These are phyloP conservation scores for Orientallactaga sibirica DNA, from an alignment of 2,797 vertebrate species.

Conservation along the genomic window DNA sequence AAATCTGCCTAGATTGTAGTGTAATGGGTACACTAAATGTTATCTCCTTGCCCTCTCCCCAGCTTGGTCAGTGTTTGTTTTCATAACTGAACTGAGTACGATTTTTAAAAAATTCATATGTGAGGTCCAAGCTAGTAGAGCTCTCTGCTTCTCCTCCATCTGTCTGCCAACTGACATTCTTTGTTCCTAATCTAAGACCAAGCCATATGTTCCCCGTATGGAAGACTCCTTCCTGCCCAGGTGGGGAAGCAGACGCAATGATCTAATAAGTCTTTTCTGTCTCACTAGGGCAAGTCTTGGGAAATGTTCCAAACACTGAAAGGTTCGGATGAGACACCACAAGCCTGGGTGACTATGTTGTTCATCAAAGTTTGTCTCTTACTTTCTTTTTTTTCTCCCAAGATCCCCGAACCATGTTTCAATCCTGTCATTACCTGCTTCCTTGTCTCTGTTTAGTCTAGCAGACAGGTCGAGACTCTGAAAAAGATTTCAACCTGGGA, in stretches of 20 bases:
- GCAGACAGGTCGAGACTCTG: slow-evolving; percentile 78
- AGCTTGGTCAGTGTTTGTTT: slow-evolving; percentile 61
- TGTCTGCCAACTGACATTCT: slow-evolving; percentile 84
- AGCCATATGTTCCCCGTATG: slow-evolving; percentile 82
- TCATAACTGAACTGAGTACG: slow-evolving; percentile 54
- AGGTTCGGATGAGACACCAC: slow-evolving; percentile 78
- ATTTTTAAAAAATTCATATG: slow-evolving; percentile 68
- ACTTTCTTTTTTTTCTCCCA: slow-evolving; percentile 79
- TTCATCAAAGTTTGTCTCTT: slow-evolving; percentile 79
- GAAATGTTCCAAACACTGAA: slow-evolving; percentile 80
- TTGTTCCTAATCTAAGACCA: slow-evolving; percentile 81
- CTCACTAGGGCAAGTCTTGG: slow-evolving; percentile 79
- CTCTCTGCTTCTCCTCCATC: slow-evolving; percentile 77
- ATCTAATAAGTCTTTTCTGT: slow-evolving; percentile 83
- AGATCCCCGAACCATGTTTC: slow-evolving; percentile 82
- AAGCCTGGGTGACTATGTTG: slow-evolving; percentile 79
- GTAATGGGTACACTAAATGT: neutral
- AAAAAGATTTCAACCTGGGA: slow-evolving; percentile 78
- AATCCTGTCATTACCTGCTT: slow-evolving; percentile 83
- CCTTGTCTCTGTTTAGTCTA: slow-evolving; percentile 85
- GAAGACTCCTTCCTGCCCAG: slow-evolving; percentile 81
- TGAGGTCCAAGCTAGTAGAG: slow-evolving; percentile 66
- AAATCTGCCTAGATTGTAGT: neutral
- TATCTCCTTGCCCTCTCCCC: neutral
- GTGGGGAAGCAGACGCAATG: slow-evolving; percentile 79